Conservation (phyloP, 2,113 vertebrate species). For the Osmerus eperlanus region DNA sequence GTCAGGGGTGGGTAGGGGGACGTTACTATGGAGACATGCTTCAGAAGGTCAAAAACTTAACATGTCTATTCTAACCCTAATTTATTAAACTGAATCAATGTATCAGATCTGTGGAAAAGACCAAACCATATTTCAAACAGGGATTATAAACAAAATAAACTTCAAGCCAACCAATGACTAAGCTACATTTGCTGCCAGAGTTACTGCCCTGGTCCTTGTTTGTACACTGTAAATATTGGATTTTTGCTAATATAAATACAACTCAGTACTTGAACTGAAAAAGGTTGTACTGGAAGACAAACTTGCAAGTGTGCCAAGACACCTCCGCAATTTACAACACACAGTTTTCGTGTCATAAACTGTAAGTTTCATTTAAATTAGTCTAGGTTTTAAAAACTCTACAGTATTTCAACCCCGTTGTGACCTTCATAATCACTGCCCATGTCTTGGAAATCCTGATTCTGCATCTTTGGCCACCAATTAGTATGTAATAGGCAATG, state of each 20-base stretch:
- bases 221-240: no score
- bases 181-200: no score
- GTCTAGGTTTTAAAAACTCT: neutral
- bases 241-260: no score
- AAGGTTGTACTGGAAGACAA: no score
- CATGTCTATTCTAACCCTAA: neutral
- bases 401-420: neutral
- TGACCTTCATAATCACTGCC: neutral
- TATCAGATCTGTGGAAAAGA: neutral
- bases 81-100: neutral
- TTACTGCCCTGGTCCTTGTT: no score
- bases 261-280: no score
- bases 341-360: neutral
- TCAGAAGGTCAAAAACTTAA: neutral
- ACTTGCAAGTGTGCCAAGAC: no score
- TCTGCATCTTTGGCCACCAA: slow-evolving; percentile 2
- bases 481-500: slow-evolving; percentile 1
- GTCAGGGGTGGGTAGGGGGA: slow-evolving; percentile 1
- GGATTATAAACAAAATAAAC: no score
- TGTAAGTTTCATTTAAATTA: neutral
- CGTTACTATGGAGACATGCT: slow-evolving; percentile 8
- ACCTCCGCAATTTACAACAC: neutral
- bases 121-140: no score
- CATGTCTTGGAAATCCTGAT: neutral
- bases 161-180: no score